phyloP scores from a whole-genome alignment of 1,140 invertebrate species.

The Dendroctonus valens region DNA sequence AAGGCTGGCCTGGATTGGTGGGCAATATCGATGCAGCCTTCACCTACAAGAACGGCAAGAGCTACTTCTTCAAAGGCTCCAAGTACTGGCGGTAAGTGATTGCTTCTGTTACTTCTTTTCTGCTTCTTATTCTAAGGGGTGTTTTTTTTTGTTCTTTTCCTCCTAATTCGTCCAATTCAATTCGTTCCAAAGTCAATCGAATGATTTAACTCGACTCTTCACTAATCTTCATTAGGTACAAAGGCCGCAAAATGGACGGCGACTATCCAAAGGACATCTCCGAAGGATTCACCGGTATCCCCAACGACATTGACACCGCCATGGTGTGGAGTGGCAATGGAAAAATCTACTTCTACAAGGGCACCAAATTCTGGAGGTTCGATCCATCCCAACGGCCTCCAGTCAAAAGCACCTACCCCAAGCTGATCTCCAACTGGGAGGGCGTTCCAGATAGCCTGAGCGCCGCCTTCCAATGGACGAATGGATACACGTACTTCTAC shows the following conservation, averaged over 20 bases:
- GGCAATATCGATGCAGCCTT: conserved; percentile 86
- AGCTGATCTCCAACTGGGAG: conserved; percentile 86
- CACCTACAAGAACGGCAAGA: conserved; percentile 88
- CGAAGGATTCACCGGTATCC: conserved; percentile 89
- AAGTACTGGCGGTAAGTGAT: conserved; percentile 78
- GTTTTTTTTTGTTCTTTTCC: too few relatives aligned
- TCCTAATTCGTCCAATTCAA: too few relatives aligned
- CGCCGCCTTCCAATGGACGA: conserved; percentile 87
- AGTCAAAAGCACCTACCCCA: conserved; percentile 85
- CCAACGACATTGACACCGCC: conserved; percentile 87
- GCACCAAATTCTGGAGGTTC: conserved; percentile 91
- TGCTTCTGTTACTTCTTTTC: not conserved
- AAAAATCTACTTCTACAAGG: conserved; percentile 95
- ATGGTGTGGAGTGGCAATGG: conserved; percentile 95
- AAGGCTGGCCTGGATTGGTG: conserved; percentile 80
- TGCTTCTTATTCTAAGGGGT: too few relatives aligned
- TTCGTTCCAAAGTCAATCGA: too few relatives aligned
- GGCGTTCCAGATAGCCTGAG: conserved; percentile 84
- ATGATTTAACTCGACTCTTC: too few relatives aligned
- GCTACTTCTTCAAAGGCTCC: conserved; percentile 89
- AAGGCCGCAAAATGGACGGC: conserved; percentile 77
- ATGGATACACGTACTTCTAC: conserved; percentile 97
- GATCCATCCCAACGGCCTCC: conserved; percentile 82
- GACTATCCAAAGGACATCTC: conserved; percentile 89
- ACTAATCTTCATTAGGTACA: too few relatives aligned